These are phyloP conservation scores for Emesis furor DNA, from an alignment of 2,888 invertebrate species.

Conservation along the genomic window DNA sequence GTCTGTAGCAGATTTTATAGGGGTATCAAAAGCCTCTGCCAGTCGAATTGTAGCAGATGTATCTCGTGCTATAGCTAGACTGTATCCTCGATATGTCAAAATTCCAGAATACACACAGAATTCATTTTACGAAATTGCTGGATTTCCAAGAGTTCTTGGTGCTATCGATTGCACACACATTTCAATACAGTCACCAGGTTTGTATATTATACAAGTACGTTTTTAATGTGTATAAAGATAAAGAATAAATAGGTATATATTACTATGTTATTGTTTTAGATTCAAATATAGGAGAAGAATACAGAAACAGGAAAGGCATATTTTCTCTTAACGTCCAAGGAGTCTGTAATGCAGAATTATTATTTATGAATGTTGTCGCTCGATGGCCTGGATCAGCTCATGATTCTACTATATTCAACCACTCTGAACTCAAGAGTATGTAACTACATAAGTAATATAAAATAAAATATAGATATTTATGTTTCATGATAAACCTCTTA, in stretches of 20 bases:
- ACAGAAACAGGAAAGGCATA: conserved; percentile 45
- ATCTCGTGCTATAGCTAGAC: conserved; percentile 46
- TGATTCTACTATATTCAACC: conserved; percentile 30
- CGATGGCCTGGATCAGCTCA: conserved; percentile 48
- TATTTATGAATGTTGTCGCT: conserved; percentile 50
- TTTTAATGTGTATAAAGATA: too few species aligned
- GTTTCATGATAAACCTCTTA: background rate
- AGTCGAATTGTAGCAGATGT: conserved; percentile 63
- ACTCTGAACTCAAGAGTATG: conserved; percentile 18
- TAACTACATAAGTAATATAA: background rate
- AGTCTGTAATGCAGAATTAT: conserved; percentile 43
- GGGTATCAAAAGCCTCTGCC: conserved; percentile 72
- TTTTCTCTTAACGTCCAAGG: conserved; percentile 55
- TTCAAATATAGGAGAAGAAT: conserved; percentile 29
- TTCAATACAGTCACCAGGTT: conserved; percentile 72
- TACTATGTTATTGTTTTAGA: background rate
- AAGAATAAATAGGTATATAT: too few species aligned
- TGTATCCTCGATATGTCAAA: conserved; percentile 68
- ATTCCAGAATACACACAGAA: conserved; percentile 48
- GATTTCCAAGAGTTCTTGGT: conserved; percentile 71
- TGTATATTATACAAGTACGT: conserved; percentile 33
- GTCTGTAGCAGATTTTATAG: conserved; percentile 73
- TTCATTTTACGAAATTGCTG: conserved; percentile 63
- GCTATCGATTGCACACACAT: conserved; percentile 72
- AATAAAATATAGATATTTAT: background rate